Evolutionary conservation across 2,888 invertebrate species (phyloP), one percentile per base, ranked within the genome.

Genomic region (Drosophila infuscata): DNA sequence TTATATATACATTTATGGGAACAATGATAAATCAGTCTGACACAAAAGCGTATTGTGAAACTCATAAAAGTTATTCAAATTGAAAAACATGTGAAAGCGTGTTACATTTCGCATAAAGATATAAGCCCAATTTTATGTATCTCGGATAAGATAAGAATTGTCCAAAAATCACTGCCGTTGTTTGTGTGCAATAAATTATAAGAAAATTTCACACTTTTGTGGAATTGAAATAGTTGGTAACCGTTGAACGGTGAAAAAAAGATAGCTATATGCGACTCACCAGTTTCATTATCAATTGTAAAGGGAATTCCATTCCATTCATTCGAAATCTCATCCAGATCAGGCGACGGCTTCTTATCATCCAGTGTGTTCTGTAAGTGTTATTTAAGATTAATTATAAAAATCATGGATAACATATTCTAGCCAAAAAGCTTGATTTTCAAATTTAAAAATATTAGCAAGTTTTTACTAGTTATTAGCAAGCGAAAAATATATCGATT

Each of bases 221-320:
- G 12, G 12, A 25, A 29, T 4, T 11, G 20, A 32, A n/a, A 20
- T 35, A 17, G 12, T 46, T 38, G 7, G 11, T 12, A 41, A 20
- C n/a, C 35, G 35, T 30, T 30, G 38, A 20, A 29, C 12, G 20
- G 30, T 25, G 32, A 30, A 29, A 57, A 12, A n/a, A n/a, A n/a
- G 48, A 7, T 25, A 33, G 48, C 9, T n/a, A 36, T 25, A 9
- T 38, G 56, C 54, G 38, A 94, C 95, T 94, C 92, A 97, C 97
- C 97, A 79, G 97, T 97, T 94, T 97, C 97, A 17, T 96, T 96
- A 91, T 97, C 97, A 71, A 97, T 96, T 74, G 96, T 96, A 93
- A 97, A 97, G 0, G 96, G 95, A 8, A 97, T 94, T 30, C 97
- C 97, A 33, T 96, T 96, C 97, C 97, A 97, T 7, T 96, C 96